Evolutionary conservation across 1,140 invertebrate species (phyloP).

Genomic region (Ectropis grisescens): DNA sequence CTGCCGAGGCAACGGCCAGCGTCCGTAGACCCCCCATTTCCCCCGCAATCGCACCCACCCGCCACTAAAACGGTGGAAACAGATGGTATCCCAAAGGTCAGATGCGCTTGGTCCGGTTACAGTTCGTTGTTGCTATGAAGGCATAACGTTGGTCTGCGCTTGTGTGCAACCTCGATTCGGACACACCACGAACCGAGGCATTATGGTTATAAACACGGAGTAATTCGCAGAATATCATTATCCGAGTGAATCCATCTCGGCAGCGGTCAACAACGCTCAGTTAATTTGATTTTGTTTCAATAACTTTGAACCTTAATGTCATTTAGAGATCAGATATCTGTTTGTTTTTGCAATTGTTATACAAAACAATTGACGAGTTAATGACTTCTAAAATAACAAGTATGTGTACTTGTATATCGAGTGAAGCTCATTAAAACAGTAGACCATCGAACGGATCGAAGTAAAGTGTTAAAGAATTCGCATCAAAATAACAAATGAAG

Average conservation of each 20-base stretch:
- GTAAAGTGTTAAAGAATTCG: constrained; percentile 34
- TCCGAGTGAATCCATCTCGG: constrained; percentile 47
- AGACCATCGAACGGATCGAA: no score
- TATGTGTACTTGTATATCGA: no score
- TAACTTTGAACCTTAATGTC: constrained; percentile 1
- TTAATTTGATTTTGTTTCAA: constrained; percentile 14
- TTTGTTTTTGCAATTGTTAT: no score
- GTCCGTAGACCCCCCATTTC: constrained; percentile 24
- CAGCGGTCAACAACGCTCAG: constrained; percentile 16
- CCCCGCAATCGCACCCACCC: constrained; percentile 11
- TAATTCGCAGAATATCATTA: constrained; percentile 65
- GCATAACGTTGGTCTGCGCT: constrained; percentile 26
- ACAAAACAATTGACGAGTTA: no score
- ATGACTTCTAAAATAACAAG: no score
- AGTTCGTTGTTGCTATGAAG: constrained; percentile 57
- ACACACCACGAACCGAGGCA: constrained; percentile 46
- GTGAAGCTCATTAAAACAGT: no score
- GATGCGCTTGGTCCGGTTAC: constrained; percentile 20
- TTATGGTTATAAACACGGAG: constrained; percentile 59
- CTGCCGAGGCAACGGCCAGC: constrained; percentile 45
- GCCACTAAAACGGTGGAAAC: constrained; percentile 12
- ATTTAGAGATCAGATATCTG: no score
- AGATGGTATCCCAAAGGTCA: constrained; percentile 30
- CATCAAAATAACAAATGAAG: constrained; percentile 38
- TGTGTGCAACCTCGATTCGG: constrained; percentile 64